Conservation (phyloP, 2,797 vertebrate genomes). For the Rachycentron canadum region DNA sequence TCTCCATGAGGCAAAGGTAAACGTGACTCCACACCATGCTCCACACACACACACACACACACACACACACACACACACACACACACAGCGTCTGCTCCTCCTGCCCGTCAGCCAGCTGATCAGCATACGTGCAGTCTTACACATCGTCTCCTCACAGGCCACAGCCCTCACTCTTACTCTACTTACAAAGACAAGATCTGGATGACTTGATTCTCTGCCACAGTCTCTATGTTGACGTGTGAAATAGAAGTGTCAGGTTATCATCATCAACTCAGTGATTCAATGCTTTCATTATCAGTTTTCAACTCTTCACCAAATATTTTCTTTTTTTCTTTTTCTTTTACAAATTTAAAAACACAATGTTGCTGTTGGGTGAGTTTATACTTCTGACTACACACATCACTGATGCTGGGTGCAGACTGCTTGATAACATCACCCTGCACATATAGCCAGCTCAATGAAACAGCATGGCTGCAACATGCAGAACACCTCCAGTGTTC, state of each 20-base stretch:
- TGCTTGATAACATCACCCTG: too few species aligned
- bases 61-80: slow-evolving; percentile 16
- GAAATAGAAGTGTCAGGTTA: not conserved
- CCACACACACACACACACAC: slow-evolving; percentile 19
- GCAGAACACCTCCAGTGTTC: too few species aligned
- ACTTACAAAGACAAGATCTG: slow-evolving; percentile 21
- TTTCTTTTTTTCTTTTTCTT: too few species aligned
- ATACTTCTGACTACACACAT: too few species aligned
- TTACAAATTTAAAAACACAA: too few species aligned
- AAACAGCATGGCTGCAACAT: too few species aligned
- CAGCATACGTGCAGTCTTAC: slow-evolving; percentile 72
- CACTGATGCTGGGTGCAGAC: too few species aligned
- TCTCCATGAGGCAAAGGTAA: slow-evolving; percentile 37
- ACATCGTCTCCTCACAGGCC: slow-evolving; percentile 56
- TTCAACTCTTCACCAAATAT: too few species aligned
- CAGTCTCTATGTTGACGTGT: not conserved
- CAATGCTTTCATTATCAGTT: not conserved
- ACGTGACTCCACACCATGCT: slow-evolving; percentile 52
- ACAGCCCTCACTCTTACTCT: slow-evolving; percentile 30
- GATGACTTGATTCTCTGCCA: slow-evolving; percentile 16
- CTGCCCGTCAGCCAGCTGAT: slow-evolving; percentile 48
- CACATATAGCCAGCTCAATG: too few species aligned
- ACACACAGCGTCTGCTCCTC: slow-evolving; percentile 8
- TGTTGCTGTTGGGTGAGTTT: too few species aligned
- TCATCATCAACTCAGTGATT: not conserved